These are phyloP conservation scores for Vicugna pacos DNA, from an alignment of 2,113 vertebrate species.

Conservation along the genomic window DNA sequence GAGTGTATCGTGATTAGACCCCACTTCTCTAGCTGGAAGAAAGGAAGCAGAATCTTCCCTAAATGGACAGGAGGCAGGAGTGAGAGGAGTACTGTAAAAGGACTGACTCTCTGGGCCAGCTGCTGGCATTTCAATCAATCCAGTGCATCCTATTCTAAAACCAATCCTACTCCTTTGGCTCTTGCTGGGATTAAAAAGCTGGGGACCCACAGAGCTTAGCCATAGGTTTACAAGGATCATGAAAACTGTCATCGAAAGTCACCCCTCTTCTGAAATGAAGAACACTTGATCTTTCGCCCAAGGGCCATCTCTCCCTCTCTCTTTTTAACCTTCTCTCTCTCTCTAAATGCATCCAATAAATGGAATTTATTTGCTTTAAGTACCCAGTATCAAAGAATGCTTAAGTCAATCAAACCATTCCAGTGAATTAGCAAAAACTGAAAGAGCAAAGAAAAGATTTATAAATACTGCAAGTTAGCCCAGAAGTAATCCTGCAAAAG, in stretches of 20 bases:
- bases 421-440: constrained; percentile 10
- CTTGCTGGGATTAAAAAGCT: not conserved
- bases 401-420: not conserved
- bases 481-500: not conserved
- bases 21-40: not conserved
- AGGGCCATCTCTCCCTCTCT: not conserved
- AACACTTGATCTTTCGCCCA: not conserved
- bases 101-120: too few relatives aligned
- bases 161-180: not conserved
- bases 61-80: not conserved
- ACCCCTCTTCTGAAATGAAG: not conserved
- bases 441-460: not conserved
- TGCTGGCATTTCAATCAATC: not conserved
- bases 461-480: not conserved
- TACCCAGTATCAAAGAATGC: not conserved
- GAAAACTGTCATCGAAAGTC: not conserved
- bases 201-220: not conserved
- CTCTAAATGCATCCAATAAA: constrained; percentile 1
- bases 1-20: not conserved
- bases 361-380: constrained; percentile 31
- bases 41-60: not conserved
- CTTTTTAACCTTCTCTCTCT: not conserved
- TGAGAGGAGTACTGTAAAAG: not conserved
- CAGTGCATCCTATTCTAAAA: not conserved
- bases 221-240: not conserved